Percentiles rank a stretch among this genome's conserved stretches.
Conservation (phyloP, 2,113 vertebrate genomes). For the Chamaetylas fuelleborni region DNA sequence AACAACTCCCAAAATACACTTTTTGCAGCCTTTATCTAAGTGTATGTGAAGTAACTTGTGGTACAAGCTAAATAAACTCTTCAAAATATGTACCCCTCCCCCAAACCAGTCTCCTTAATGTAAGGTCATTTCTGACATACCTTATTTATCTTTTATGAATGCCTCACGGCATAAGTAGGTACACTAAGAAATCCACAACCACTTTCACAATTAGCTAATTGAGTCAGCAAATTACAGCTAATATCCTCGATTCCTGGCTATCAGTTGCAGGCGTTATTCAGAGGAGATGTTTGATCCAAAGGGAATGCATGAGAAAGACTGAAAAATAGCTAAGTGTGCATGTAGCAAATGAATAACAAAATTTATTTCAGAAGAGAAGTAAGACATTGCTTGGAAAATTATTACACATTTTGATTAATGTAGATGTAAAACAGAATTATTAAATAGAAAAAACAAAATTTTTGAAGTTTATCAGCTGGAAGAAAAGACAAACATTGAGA, state of each 20-base stretch:
- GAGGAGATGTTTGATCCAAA: background rate
- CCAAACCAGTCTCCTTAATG: background rate
- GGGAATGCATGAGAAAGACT: background rate
- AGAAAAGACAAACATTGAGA: background rate
- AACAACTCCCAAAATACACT: background rate
- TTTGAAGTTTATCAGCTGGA: background rate
- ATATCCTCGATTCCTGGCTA: background rate
- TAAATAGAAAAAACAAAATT: background rate
- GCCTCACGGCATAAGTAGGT: background rate
- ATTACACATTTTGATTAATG: background rate
- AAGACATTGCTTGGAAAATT: background rate
- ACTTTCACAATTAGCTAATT: conserved; percentile 6
- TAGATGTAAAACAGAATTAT: background rate
- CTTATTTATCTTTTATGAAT: conserved; percentile 37
- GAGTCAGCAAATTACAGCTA: background rate
- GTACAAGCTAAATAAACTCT: background rate
- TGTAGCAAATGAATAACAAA: background rate
- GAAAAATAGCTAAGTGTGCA: background rate
- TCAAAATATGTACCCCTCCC: background rate
- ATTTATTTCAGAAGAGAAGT: background rate
- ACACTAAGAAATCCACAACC: background rate
- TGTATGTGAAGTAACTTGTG: background rate
- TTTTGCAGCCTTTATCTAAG: background rate
- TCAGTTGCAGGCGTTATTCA: background rate
- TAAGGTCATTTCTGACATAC: background rate